Conservation (phyloP, 37 sponge, comb jelly and placozoan genomes). For the Dysidea cf. avara region DNA sequence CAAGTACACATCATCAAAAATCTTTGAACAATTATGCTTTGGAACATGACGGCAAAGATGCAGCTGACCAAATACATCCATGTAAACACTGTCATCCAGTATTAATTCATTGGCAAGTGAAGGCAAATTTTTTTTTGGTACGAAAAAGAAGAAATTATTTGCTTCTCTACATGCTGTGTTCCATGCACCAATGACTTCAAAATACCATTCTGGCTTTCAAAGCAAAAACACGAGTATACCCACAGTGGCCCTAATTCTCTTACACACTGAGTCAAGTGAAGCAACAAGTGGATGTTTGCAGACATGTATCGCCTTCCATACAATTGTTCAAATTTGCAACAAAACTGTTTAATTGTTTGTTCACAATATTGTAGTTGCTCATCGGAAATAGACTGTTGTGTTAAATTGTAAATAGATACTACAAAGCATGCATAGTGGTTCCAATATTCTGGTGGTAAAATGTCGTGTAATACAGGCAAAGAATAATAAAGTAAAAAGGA, state of each 20-base stretch:
- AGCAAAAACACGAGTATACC: constrained; percentile 2
- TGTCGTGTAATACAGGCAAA: too few species aligned
- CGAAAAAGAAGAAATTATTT: neutral
- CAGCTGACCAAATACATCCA: too few species aligned
- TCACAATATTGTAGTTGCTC: neutral
- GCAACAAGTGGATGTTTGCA: constrained; percentile 1
- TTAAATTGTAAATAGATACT: neutral
- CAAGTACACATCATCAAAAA: too few species aligned
- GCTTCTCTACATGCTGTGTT: neutral
- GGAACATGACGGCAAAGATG: too few species aligned
- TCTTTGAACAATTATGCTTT: too few species aligned
- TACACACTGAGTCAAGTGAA: constrained; percentile 1
- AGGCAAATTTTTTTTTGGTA: too few species aligned
- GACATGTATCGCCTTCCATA: neutral
- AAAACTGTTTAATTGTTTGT: neutral
- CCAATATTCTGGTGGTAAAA: too few species aligned
- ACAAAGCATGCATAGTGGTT: too few species aligned
- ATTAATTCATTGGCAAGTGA: too few species aligned
- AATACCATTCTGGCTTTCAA: constrained; percentile 8
- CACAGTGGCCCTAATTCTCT: constrained; percentile 15
- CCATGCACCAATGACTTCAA: constrained; percentile 3
- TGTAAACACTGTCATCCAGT: too few species aligned
- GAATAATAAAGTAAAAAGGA: too few species aligned
- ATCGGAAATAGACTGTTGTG: neutral
- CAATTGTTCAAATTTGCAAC: neutral